A percentile compares a stretch with the other conserved stretches of the same genome.
Conservation (phyloP, 2,888 invertebrate genomes). For the Elysia crispata region DNA sequence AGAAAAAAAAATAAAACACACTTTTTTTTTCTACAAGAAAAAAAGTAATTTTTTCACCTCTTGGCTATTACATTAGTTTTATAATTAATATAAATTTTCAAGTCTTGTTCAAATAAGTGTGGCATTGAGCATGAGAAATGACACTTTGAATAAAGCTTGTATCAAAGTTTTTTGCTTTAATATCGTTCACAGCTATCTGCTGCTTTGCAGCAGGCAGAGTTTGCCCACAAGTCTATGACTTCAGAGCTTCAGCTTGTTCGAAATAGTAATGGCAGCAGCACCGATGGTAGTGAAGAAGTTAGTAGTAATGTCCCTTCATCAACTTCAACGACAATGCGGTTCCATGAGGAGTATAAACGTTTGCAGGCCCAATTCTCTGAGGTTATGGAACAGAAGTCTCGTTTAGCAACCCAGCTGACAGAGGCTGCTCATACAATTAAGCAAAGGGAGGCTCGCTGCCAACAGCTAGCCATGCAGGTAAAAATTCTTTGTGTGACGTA, state of each 20-base stretch:
- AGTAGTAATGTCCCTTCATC: constrained; percentile 9
- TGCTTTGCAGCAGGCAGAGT: constrained; percentile 60
- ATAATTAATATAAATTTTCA: no score
- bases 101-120: no score
- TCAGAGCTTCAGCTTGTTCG: constrained; percentile 59
- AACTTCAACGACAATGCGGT: constrained; percentile 38
- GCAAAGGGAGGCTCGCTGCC: constrained; percentile 68
- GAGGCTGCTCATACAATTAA: constrained; percentile 62
- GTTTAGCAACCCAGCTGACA: constrained; percentile 62
- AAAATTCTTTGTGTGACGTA: no score
- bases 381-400: constrained; percentile 67
- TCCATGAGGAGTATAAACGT: constrained; percentile 64
- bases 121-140: no score
- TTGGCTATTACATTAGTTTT: no score
- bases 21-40: no score
- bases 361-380: constrained; percentile 66
- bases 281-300: no score
- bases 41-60: no score
- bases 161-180: no score
- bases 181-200: constrained; percentile 27
- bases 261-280: no score
- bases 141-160: no score
- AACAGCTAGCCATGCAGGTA: constrained; percentile 73
- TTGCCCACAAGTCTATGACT: constrained; percentile 64
- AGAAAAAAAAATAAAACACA: no score